These are phyloP conservation scores for Trichoplusia ni DNA, from an alignment of 1,140 invertebrate species.

Conservation along the genomic window DNA sequence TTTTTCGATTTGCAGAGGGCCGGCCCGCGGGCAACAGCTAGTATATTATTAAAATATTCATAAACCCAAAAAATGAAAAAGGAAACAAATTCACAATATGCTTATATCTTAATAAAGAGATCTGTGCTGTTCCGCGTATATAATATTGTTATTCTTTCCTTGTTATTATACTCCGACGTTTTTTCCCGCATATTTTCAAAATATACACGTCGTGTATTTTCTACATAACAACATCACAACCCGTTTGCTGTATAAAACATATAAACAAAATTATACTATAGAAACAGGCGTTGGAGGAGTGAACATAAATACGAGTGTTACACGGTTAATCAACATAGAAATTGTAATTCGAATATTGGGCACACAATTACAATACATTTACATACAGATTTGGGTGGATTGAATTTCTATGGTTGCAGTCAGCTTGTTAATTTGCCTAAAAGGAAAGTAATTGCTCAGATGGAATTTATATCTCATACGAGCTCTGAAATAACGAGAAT, in stretches of 20 bases:
- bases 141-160: background rate
- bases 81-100: too few species aligned
- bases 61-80: too few species aligned
- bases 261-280: conserved; percentile 66
- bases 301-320: conserved; percentile 65
- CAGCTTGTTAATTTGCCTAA: conserved; percentile 78
- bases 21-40: too few species aligned
- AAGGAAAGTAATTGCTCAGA: conserved; percentile 75
- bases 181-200: conserved; percentile 17
- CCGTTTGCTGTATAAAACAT: conserved; percentile 17
- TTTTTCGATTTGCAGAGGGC: too few species aligned
- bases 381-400: conserved; percentile 78
- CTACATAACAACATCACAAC: conserved; percentile 5
- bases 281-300: conserved; percentile 49
- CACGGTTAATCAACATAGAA: conserved; percentile 73
- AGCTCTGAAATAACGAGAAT: conserved; percentile 31
- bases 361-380: conserved; percentile 77
- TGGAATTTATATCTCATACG: conserved; percentile 57
- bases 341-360: conserved; percentile 76
- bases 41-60: too few species aligned
- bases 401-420: conserved; percentile 69
- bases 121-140: background rate
- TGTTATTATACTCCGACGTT: background rate
- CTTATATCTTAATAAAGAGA: too few species aligned
- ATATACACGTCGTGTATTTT: conserved; percentile 13